Base-by-base conservation (phyloP, 2,888 invertebrate species). In the Xiphydria camelus region DNA sequence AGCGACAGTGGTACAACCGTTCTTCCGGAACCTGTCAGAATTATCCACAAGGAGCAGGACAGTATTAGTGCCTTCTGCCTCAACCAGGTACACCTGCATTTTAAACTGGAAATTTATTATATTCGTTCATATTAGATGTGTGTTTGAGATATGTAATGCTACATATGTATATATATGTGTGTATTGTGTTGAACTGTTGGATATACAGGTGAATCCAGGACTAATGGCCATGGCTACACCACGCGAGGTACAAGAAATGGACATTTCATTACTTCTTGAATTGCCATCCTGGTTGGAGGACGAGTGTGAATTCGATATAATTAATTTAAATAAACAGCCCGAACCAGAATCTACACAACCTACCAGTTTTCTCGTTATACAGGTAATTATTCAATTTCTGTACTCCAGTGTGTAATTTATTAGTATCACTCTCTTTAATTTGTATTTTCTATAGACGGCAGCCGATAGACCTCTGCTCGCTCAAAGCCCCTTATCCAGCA, bases 11-110 rank as follows among this genome's bases (percentile, higher is more conserved):
- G 73, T 32, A 75, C 75, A 3, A 71, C 66, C n/a, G 74, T 75
- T 47, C 71, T 83, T 46, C 82, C 85, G 46, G 93, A 93, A 68
- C 93, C 94, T 6, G 92, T 95, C 47, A 84, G 96, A 58, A 94
- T 99, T 61, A 94, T 99, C 58, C 98, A 99, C 77, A 97, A 98
- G 78, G 99, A 99, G 71, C 96, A 96, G 77, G 99, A 99, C 76
- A 92, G 95, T 44, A 96, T 99, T 60, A 88, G 94, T 41, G 93
- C 98, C 21, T 99, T 99, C 81, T 96, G 97, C 70, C 83, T 97
- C 47, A 97, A 96, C 76, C 89, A 91, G 82, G 94, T 92, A 68
- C 54, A 53, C n/a, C n/a, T n/a, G n/a, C n/a, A n/a, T n/a, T n/a
- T n/a, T n/a, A n/a, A n/a, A n/a, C n/a, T n/a, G n/a, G n/a, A n/a